Conservation (phyloP, 2,888 invertebrate genomes). For the Patella caerulea region DNA sequence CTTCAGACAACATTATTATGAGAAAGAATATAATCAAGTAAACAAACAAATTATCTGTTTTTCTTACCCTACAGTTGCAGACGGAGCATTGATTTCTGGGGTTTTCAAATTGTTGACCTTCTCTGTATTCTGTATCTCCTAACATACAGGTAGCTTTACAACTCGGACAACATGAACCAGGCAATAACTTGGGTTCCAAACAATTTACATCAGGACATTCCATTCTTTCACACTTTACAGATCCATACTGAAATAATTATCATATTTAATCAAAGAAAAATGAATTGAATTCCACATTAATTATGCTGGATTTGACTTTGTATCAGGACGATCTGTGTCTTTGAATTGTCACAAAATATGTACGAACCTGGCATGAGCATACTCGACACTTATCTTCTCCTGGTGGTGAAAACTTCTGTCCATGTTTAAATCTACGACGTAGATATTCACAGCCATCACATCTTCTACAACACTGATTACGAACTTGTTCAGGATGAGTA, state of each 20-base stretch:
- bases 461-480: slow-evolving; percentile 56
- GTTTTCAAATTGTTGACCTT: slow-evolving; percentile 59
- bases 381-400: slow-evolving; percentile 52
- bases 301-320: too few relatives aligned
- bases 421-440: slow-evolving; percentile 52
- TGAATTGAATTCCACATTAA: too few relatives aligned
- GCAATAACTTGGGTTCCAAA: slow-evolving; percentile 43
- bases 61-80: slow-evolving; percentile 60
- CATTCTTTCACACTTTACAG: slow-evolving; percentile 48
- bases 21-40: background rate
- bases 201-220: slow-evolving; percentile 55
- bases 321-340: background rate
- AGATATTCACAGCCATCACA: slow-evolving; percentile 61
- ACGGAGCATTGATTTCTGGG: slow-evolving; percentile 54
- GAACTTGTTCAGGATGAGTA: slow-evolving; percentile 51
- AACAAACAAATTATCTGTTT: background rate
- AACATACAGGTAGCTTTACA: slow-evolving; percentile 53
- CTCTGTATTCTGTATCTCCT: slow-evolving; percentile 52
- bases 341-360: background rate
- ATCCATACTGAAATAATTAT: slow-evolving; percentile 48
- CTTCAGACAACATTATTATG: background rate
- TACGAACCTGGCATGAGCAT: slow-evolving; percentile 55
- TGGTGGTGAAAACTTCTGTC: slow-evolving; percentile 61
- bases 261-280: too few relatives aligned
- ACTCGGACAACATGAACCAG: slow-evolving; percentile 59